Conservation (phyloP, 2,113 vertebrate species). For the Otocyon megalotis region DNA sequence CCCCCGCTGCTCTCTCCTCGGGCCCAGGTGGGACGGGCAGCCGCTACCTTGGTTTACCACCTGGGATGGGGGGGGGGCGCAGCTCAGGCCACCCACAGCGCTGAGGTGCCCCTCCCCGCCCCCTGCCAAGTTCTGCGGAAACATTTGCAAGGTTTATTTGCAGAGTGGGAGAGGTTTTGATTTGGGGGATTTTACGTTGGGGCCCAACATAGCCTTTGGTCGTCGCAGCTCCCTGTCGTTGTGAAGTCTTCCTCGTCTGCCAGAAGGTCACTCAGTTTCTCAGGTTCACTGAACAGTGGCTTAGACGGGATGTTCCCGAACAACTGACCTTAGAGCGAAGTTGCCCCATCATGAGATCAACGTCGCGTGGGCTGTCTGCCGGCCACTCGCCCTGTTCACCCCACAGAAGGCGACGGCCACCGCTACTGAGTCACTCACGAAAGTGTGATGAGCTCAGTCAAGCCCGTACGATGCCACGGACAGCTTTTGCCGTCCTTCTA, state of each 20-base stretch:
- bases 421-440: background rate
- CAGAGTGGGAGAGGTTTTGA: background rate
- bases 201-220: background rate
- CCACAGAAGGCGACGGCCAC: background rate
- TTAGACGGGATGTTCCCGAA: background rate
- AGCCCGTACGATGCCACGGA: background rate
- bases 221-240: background rate
- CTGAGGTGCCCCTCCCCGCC: no score
- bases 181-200: background rate
- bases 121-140: background rate
- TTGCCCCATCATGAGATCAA: background rate
- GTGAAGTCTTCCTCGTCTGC: background rate
- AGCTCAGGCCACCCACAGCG: rapidly evolving
- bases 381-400: rapidly evolving
- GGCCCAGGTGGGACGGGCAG: no score
- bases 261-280: background rate
- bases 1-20: background rate
- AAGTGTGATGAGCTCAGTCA: background rate
- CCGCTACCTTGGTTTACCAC: background rate
- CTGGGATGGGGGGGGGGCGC: rapidly evolving
- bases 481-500: rapidly evolving
- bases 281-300: background rate
- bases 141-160: background rate
- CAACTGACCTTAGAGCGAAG: background rate
- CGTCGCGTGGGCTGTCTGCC: rapidly evolving